Evolutionary conservation across 2,113 vertebrate genomes (phyloP), one percentile per base, ranked within the genome.

Genomic region (Psilopogon haemacephalus): DNA sequence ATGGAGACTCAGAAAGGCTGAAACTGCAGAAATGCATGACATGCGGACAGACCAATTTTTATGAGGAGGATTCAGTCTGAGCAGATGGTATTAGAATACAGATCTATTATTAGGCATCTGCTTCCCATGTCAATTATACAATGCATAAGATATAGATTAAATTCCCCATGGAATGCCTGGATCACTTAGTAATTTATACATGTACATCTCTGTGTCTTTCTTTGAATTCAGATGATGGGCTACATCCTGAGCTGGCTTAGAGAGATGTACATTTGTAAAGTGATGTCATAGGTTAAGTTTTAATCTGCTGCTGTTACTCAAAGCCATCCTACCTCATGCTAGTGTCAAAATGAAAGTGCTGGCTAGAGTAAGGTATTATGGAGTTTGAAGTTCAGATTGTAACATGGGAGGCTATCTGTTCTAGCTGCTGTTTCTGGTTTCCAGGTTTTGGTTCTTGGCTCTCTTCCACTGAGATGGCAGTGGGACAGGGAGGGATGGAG

Each of bases 51-150:
- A 72, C 46, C 30, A 65, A 65, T 95, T 95, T 82, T 56, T 89
- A n/a, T n/a, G 86, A 77, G 13, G 37, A 78, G 58, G 88, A 96
- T 93, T 92, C 3, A 6, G 26, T 93, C 65, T 75, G 71, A 94
- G 88, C 91, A 96, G 91, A 97, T 95, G 96, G 90, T 59, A 86
- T 94, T 94, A 88, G 80, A 96, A 95, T 77, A 88, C 74, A 89
- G 60, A 90, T 91, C 88, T 96, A 81, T 95, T 96, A 95, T 94
- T 94, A 91, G 90, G 62, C 92, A 96, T 95, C 95, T 97, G 95
- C 68, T 96, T 92, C 86, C 65, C 55, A 69, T 90, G 89, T 83
- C 78, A 30, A 64, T 89, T 77, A 68, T 89, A 62, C 6, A 14
- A 94, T 83, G 75, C 0, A 0, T 78, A 86, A 77, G 69, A 32